phyloP scores from a whole-genome alignment of 1,140 invertebrate species.

The Trichonephila inaurata region DNA sequence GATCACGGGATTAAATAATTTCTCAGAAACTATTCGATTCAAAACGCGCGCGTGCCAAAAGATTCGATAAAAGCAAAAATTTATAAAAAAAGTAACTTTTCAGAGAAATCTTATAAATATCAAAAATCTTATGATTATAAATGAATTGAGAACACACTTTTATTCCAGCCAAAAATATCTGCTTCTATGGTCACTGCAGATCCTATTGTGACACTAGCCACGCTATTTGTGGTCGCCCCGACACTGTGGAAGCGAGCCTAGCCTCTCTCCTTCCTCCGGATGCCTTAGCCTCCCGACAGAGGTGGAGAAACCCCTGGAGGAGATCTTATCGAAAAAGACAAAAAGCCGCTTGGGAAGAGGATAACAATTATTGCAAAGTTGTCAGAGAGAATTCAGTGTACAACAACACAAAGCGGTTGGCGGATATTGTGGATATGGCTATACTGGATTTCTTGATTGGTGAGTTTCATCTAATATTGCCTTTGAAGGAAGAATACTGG shows the following conservation, averaged over 20 bases:
- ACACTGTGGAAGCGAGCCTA: slow-evolving; percentile 96
- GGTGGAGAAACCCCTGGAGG: slow-evolving; percentile 82
- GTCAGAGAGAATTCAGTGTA: slow-evolving; percentile 94
- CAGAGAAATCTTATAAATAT: too few relatives aligned
- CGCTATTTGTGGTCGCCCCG: slow-evolving; percentile 97
- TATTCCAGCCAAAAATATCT: slow-evolving; percentile 82
- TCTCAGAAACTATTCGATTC: too few relatives aligned
- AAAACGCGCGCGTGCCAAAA: too few relatives aligned
- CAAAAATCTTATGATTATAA: too few relatives aligned
- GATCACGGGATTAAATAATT: too few relatives aligned
- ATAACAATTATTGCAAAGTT: slow-evolving; percentile 93
- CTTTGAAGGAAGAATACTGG: too few relatives aligned
- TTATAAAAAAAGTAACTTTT: too few relatives aligned
- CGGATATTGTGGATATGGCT: slow-evolving; percentile 96
- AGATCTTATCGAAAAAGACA: slow-evolving; percentile 95
- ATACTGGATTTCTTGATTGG: slow-evolving; percentile 95
- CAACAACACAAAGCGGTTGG: slow-evolving; percentile 91
- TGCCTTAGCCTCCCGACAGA: slow-evolving; percentile 82
- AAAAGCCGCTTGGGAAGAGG: slow-evolving; percentile 97
- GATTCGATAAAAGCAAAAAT: too few relatives aligned
- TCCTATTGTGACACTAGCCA: slow-evolving; percentile 99
- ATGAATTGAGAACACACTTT: not conserved
- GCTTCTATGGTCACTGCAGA: slow-evolving; percentile 88
- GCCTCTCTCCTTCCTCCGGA: slow-evolving; percentile 90
- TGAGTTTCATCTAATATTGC: not conserved